Base-by-base conservation (phyloP, 2,888 invertebrate species). In the Leptopterna dolabrata region DNA sequence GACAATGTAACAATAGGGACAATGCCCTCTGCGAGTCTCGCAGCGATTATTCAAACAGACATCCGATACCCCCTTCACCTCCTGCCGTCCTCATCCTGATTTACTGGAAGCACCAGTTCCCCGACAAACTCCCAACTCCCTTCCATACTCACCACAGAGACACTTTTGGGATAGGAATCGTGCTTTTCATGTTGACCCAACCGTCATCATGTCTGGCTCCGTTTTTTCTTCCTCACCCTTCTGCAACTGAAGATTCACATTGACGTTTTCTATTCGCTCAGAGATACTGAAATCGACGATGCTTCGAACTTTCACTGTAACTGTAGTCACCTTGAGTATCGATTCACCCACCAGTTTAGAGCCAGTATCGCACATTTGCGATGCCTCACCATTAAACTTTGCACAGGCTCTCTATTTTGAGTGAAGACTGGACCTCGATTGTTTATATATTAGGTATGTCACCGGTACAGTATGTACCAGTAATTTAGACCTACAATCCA, bases 31-130 rank as follows among this genome's bases (percentile, higher is more conserved):
- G 29, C 81, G 55, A 47, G 55, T 30, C 51, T 51, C 51, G 30
- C 30, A 51, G 81, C 81, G 81, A 81, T 81, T 81, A 81, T 81
- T 81, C 81, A 81, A 81, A 81, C 81, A 81, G 81, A 81, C 81
- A 81, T 81, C 81, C 81, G 81, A 81, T 81, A 81, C 81, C 55
- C 36, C 81, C 29, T 55, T 4, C 55, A 16, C 55, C 36, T 55
- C 81, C 0, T 30, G 13, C 45, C 16, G 16, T 45, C 45, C 19
- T 36, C 45, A 4, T 14, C 45, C 78, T 81, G 81, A 81, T 51
- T 81, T 36, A 36, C 36, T 30, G 81, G 51, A 9, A 81, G 51
- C 81, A 51, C 81, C 51, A 51, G 81, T 81, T 81, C 55, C 13
- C 43, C 78, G 45, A 45, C 78, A 78, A 78, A 43, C 78, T 19